These are phyloP conservation scores for Neotoxoptera formosana DNA, from an alignment of 1,140 invertebrate species.

Conservation along the genomic window DNA sequence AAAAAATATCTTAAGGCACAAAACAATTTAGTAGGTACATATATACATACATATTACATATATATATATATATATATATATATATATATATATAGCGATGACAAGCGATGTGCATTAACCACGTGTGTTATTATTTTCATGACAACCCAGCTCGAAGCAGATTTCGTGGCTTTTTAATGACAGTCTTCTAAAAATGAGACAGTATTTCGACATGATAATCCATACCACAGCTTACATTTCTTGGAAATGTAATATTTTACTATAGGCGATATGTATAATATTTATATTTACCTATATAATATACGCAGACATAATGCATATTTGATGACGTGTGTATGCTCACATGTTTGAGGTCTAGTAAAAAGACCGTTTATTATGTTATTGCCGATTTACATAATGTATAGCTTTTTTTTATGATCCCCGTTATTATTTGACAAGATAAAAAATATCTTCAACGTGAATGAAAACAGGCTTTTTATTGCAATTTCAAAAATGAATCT, in stretches of 20 bases:
- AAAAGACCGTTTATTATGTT: background rate
- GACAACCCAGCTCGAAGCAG: background rate
- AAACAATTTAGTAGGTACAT: background rate
- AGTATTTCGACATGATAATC: background rate
- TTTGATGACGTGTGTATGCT: slow-evolving; percentile 31
- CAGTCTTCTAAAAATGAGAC: background rate
- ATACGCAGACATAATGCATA: background rate
- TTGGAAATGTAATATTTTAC: background rate
- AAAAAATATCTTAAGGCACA: background rate
- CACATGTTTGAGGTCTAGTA: slow-evolving; percentile 7
- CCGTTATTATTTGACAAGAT: slow-evolving; percentile 10
- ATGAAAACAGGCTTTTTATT: background rate
- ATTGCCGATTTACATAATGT: slow-evolving; percentile 22
- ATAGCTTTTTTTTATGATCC: background rate
- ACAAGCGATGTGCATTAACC: background rate
- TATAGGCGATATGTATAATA: background rate
- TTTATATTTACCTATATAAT: background rate
- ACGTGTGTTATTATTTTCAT: background rate
- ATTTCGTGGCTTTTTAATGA: slow-evolving; percentile 8
- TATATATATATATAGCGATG: background rate
- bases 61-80: background rate
- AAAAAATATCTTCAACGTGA: background rate
- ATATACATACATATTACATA: too few species aligned
- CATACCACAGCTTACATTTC: background rate
- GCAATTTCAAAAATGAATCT: background rate